Evolutionary conservation across 2,797 vertebrate species (phyloP).

Genomic region (Cirrhinus mrigala): DNA sequence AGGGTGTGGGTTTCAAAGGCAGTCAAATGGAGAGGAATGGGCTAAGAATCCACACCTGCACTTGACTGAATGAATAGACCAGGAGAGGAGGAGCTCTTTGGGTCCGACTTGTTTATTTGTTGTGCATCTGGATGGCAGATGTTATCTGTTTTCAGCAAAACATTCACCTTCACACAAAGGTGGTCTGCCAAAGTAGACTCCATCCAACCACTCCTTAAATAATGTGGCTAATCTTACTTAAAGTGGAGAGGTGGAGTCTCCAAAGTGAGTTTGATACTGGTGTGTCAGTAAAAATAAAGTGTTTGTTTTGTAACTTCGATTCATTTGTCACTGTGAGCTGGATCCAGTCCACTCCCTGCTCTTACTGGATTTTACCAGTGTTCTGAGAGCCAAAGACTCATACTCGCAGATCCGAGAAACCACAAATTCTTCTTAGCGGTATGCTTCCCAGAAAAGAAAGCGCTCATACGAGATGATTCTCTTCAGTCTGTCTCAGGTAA

Average conservation of each 20-base stretch:
- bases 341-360: constrained; percentile 12
- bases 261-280: background rate
- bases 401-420: constrained; percentile 8
- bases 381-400: background rate
- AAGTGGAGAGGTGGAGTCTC: constrained; percentile 12
- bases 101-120: constrained; percentile 31
- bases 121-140: constrained; percentile 33
- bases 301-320: background rate
- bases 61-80: constrained; percentile 17
- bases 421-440: background rate
- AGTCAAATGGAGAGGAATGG: constrained; percentile 17
- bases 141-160: constrained; percentile 32
- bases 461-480: background rate
- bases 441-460: constrained; percentile 32
- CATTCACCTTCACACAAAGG: background rate
- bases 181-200: constrained; percentile 3
- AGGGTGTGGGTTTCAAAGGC: constrained; percentile 55
- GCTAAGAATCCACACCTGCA: constrained; percentile 37
- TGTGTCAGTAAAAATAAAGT: background rate
- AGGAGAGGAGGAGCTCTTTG: background rate
- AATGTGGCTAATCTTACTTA: constrained; percentile 6
- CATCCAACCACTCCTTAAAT: constrained; percentile 13
- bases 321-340: background rate
- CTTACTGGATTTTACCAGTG: background rate
- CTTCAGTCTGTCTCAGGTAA: constrained; percentile 31